phyloP scores from a whole-genome alignment of 2,888 invertebrate genomes.

The Timandra comae region DNA sequence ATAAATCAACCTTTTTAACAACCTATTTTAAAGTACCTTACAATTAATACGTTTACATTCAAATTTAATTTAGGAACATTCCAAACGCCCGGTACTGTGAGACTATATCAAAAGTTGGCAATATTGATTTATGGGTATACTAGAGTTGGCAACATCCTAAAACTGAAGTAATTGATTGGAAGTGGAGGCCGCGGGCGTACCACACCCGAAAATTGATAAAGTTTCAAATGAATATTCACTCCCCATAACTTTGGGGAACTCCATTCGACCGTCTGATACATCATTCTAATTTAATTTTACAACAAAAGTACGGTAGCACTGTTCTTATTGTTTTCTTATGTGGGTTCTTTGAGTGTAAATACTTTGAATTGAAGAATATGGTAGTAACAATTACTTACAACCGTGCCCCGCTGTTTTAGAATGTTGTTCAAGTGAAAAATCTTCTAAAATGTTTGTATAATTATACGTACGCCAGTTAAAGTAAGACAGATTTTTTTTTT shows the following conservation, averaged over 20 bases:
- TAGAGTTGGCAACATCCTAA: conserved; percentile 15
- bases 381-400: background rate
- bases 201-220: conserved; percentile 42
- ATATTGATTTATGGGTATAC: conserved; percentile 14
- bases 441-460: too few species aligned
- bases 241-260: conserved; percentile 13
- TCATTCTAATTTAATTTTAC: conserved; percentile 30
- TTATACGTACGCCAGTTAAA: too few species aligned
- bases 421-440: too few species aligned
- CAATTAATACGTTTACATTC: too few species aligned
- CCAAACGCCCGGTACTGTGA: too few species aligned
- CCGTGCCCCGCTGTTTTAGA: background rate
- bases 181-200: conserved; percentile 26
- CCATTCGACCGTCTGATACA: conserved; percentile 18
- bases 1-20: too few species aligned
- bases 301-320: conserved; percentile 10
- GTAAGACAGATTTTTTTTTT: too few species aligned
- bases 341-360: background rate
- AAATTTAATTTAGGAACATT: too few species aligned
- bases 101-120: conserved; percentile 7
- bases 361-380: background rate
- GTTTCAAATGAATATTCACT: conserved; percentile 39
- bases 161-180: conserved; percentile 33
- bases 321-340: too few species aligned
- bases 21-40: too few species aligned